A percentile compares a stretch with the other conserved stretches of the same genome.
Evolutionary conservation across 2,113 vertebrate species (phyloP).

Genomic region (Trichechus manatus): DNA sequence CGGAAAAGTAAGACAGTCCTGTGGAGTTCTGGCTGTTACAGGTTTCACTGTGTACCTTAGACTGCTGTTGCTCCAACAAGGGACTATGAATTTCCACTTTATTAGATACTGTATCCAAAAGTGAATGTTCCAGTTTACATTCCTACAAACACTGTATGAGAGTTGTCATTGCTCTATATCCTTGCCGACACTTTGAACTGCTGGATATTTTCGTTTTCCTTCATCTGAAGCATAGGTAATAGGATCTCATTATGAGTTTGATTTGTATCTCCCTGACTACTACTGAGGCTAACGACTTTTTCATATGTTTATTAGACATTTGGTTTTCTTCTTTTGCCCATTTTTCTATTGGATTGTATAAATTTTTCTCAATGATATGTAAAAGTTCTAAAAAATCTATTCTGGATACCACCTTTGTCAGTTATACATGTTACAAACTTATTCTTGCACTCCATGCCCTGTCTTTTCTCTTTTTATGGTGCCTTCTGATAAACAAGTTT

Average conservation of each 20-base stretch:
- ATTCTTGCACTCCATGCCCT: neutral
- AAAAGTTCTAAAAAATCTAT: neutral
- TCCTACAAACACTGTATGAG: neutral
- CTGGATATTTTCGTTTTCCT: neutral
- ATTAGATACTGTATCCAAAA: neutral
- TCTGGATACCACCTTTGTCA: neutral
- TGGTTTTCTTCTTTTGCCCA: neutral
- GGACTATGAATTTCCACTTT: neutral
- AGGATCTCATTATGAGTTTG: neutral
- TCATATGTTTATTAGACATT: neutral
- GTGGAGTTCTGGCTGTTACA: neutral
- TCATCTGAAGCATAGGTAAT: neutral
- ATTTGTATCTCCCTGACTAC: neutral
- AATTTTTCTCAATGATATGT: neutral
- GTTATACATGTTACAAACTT: neutral
- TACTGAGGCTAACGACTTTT: neutral
- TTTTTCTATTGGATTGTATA: neutral
- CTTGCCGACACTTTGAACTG: neutral
- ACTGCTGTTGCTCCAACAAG: neutral
- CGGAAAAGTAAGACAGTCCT: neutral
- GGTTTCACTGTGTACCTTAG: neutral
- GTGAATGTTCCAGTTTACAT: neutral
- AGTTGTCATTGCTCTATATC: accelerated
- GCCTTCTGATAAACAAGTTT: neutral
- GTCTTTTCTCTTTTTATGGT: neutral